phyloP scores from a whole-genome alignment of 2,888 invertebrate genomes.

The Sarcophaga rosellei region DNA sequence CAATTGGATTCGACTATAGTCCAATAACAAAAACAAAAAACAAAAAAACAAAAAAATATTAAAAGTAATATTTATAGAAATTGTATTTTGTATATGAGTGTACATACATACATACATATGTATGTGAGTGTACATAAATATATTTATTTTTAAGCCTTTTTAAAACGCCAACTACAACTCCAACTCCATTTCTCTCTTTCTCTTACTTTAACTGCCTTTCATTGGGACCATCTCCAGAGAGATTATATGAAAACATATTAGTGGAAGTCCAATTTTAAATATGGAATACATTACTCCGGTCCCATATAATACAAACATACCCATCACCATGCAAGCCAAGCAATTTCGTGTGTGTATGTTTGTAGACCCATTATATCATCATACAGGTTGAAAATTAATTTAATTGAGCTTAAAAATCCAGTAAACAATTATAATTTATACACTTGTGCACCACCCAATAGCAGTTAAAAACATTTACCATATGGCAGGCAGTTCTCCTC shows the following conservation, averaged over 20 bases:
- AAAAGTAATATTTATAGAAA: too few relatives aligned
- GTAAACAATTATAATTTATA: slow-evolving; percentile 68
- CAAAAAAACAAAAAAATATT: too few relatives aligned
- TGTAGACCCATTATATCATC: background rate
- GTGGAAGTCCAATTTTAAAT: slow-evolving; percentile 54
- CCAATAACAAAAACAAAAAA: too few relatives aligned
- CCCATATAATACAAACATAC: background rate
- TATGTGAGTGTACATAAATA: background rate
- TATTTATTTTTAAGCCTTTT: slow-evolving; percentile 45
- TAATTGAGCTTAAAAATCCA: slow-evolving; percentile 69
- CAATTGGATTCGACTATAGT: too few relatives aligned
- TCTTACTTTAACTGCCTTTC: background rate
- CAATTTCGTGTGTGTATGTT: background rate
- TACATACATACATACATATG: background rate
- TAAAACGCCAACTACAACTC: background rate
- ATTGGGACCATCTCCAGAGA: slow-evolving; percentile 45
- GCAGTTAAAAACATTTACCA: slow-evolving; percentile 53
- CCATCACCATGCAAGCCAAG: background rate
- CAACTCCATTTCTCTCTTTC: background rate
- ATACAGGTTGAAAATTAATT: slow-evolving; percentile 63
- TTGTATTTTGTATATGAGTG: too few relatives aligned
- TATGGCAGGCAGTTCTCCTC: slow-evolving; percentile 1
- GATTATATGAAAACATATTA: slow-evolving; percentile 55
- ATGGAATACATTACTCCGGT: slow-evolving; percentile 45
- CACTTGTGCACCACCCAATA: slow-evolving; percentile 49